Conservation (phyloP, 2,888 invertebrate genomes). For the Theretra japonica region DNA sequence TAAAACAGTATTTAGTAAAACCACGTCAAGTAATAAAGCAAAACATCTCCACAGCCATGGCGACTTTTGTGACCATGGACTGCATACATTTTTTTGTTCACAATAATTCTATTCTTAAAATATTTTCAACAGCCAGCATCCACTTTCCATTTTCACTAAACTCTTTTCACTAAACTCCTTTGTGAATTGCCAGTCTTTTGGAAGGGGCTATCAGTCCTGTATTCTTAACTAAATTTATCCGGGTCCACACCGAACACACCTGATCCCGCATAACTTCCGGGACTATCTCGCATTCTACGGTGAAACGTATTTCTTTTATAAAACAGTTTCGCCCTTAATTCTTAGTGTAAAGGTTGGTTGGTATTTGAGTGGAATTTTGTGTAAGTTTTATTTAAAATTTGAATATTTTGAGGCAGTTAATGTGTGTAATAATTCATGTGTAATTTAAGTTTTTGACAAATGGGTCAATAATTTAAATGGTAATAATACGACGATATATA, state of each 20-base stretch:
- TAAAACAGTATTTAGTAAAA: too few relatives aligned
- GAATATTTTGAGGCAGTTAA: too few relatives aligned
- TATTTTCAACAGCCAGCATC: neutral
- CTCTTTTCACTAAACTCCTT: neutral
- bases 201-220: conserved; percentile 4
- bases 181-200: neutral
- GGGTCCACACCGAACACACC: neutral
- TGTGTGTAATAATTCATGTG: too few relatives aligned
- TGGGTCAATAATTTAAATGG: too few relatives aligned
- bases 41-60: too few relatives aligned
- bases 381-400: too few relatives aligned
- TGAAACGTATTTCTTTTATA: neutral
- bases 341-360: neutral
- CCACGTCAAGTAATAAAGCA: too few relatives aligned
- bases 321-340: neutral
- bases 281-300: neutral
- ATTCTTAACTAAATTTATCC: neutral
- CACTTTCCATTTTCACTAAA: neutral
- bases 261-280: conserved; percentile 1
- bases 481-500: too few relatives aligned
- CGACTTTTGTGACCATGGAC: too few relatives aligned
- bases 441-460: too few relatives aligned
- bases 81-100: too few relatives aligned
- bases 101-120: too few relatives aligned
- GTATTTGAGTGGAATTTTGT: neutral